Base-by-base conservation (phyloP, 1,140 invertebrate genomes). In the Bombus affinis region DNA sequence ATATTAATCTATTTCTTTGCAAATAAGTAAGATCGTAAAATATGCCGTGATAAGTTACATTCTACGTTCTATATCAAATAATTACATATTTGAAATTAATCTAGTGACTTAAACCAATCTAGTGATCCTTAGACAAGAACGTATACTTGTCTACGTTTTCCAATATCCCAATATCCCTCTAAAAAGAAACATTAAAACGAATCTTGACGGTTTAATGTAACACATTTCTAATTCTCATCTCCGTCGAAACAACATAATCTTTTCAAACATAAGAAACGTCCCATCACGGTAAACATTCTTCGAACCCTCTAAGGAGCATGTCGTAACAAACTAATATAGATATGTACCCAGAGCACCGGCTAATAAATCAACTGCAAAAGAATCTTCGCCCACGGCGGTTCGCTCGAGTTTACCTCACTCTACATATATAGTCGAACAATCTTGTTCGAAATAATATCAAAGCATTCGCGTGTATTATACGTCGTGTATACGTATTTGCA, bases 341-440 rank as follows among this genome's bases (percentile, higher is more conserved):
- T 44, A 62, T 8, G 35, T 25, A 39, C 22, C 3, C 28, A 25
- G 53, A 53, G 53, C 1, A 39, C 4, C 28, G 76, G 25, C 42
- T 28, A 32, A 79, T 70, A 68, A 68, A 22, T 80, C 78, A 47
- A 44, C 65, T 6, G 78, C 28, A 35, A 73, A 81, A 57, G 47
- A 81, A 81, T 72, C n/a, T 53, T 72, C 53, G 79, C 79, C 53
- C n/a, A 32, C 42, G 47, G 79, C 37, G 22, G 62, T 22, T 62
- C n/a, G 39, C 53, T 62, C 44, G 57, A 44, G 22, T 79, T 44
- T 39, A 42, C 35, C 22, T 3, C 10, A 1, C 28, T 22, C 15
- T n/a, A 10, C 28, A 13, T n/a, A 13, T 62, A 62, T 13, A 53
- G 47, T 53, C 6, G 47, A 53, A 53, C 18, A 22, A 53, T 53